Evolutionary conservation across 2,888 invertebrate genomes (phyloP).

Genomic region (Liodrosophila aerea): DNA sequence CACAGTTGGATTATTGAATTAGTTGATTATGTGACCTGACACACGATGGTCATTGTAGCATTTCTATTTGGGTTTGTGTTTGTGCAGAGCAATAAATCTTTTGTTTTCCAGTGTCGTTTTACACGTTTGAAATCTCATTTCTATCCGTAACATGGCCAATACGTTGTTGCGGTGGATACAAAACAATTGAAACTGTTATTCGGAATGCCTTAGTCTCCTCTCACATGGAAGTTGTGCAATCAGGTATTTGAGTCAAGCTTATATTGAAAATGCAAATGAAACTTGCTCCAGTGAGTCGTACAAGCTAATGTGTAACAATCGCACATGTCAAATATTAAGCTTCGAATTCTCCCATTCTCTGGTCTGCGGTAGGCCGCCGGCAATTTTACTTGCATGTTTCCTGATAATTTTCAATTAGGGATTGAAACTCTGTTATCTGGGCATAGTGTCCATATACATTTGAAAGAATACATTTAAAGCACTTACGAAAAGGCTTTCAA

Average conservation of each 20-base stretch:
- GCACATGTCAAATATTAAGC: not conserved
- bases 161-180: slow-evolving; percentile 53
- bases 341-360: not conserved
- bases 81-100: slow-evolving; percentile 61
- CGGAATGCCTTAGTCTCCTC: not conserved
- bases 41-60: slow-evolving; percentile 27
- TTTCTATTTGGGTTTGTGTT: slow-evolving; percentile 39
- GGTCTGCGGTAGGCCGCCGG: too few relatives aligned
- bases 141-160: slow-evolving; percentile 58
- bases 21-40: slow-evolving; percentile 60
- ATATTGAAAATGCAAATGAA: too few relatives aligned
- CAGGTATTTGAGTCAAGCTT: slow-evolving; percentile 7
- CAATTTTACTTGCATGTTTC: slow-evolving; percentile 19
- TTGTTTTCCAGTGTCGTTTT: slow-evolving; percentile 45
- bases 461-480: too few relatives aligned
- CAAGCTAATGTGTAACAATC: too few relatives aligned
- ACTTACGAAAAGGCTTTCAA: too few relatives aligned
- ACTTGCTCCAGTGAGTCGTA: not conserved
- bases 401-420: slow-evolving; percentile 75
- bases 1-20: slow-evolving; percentile 70
- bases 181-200: slow-evolving; percentile 32
- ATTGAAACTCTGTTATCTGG: slow-evolving; percentile 37
- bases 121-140: slow-evolving; percentile 62
- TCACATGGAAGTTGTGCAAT: not conserved
- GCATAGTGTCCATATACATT: not conserved